These are phyloP conservation scores for Xenotilapia longispinis DNA, from an alignment of 2,113 vertebrate genomes.

Conservation along the genomic window DNA sequence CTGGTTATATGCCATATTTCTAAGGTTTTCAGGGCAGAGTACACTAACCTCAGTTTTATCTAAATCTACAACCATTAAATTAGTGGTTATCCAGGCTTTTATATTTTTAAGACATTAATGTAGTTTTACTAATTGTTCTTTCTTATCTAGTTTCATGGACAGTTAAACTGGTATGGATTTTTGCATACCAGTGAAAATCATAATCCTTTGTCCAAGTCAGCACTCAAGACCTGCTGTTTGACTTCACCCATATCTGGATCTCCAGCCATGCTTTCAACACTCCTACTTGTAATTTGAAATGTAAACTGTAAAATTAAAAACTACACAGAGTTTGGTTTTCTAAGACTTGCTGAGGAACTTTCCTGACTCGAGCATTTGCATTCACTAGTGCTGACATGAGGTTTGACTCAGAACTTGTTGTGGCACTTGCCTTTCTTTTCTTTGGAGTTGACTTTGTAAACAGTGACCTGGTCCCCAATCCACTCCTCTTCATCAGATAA, in stretches of 20 bases:
- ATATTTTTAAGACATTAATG: background rate
- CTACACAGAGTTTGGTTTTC: background rate
- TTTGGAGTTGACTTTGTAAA: background rate
- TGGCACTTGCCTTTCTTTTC: background rate
- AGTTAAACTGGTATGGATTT: background rate
- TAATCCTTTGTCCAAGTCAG: background rate
- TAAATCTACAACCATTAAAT: background rate
- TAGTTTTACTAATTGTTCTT: background rate
- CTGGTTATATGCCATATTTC: background rate
- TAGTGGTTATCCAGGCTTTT: background rate
- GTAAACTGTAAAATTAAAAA: background rate
- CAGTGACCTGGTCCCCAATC: background rate
- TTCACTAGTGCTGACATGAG: background rate
- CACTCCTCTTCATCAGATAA: slow-evolving; percentile 13
- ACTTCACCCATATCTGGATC: background rate
- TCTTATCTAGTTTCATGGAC: background rate
- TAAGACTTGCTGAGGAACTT: background rate
- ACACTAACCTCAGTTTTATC: background rate
- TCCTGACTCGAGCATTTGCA: background rate
- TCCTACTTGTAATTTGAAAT: background rate
- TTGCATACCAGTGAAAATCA: background rate
- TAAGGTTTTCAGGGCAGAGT: background rate
- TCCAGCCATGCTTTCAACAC: background rate
- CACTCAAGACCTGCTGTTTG: background rate
- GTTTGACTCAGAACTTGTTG: background rate